phyloP scores from a whole-genome alignment of 2,797 vertebrate species.

The Myotis myotis region DNA sequence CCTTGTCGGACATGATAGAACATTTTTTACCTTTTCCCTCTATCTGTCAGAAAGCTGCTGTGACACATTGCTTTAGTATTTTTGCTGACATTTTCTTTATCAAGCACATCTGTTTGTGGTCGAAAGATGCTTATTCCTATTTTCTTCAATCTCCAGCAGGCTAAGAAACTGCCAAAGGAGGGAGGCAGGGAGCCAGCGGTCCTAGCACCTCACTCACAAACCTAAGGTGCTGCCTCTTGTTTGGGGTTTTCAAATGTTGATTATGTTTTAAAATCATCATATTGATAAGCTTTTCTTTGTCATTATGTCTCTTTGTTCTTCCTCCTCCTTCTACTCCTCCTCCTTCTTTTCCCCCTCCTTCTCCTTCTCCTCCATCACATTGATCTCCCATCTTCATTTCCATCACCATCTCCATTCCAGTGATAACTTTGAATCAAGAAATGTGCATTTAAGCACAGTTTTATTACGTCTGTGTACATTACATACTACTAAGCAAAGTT shows the following conservation, averaged over 20 bases:
- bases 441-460: background rate
- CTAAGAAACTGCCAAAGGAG: slow-evolving; percentile 82
- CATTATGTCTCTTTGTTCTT: background rate
- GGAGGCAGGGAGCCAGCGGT: slow-evolving; percentile 51
- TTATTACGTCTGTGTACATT: slow-evolving; percentile 30
- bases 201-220: background rate
- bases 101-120: slow-evolving; percentile 94
- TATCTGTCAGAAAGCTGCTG: slow-evolving; percentile 95
- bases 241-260: background rate
- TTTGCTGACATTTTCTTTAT: slow-evolving; percentile 99
- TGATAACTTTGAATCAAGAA: slow-evolving; percentile 4
- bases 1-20: slow-evolving; percentile 99
- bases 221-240: background rate
- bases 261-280: background rate
- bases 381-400: background rate
- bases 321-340: fast-evolving
- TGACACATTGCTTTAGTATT: slow-evolving; percentile 97
- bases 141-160: slow-evolving; percentile 85
- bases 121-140: slow-evolving; percentile 91
- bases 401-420: background rate
- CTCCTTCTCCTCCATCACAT: background rate
- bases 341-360: fast-evolving
- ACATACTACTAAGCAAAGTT: background rate
- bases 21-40: slow-evolving; percentile 98
- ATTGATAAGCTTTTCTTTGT: no score